phyloP scores from a whole-genome alignment of 1,140 invertebrate species.

The Frieseomelitta varia region DNA sequence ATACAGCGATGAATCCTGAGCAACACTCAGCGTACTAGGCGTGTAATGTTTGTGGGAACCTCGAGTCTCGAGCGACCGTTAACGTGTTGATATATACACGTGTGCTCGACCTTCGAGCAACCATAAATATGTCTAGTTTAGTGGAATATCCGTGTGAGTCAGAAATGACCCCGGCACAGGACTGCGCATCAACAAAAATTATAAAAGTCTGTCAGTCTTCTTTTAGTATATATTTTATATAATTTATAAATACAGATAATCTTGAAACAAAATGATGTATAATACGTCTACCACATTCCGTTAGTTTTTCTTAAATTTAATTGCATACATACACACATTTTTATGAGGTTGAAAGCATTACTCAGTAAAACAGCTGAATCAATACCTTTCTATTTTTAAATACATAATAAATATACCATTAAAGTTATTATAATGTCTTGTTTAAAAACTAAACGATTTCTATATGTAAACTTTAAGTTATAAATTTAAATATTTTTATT shows the following conservation, averaged over 20 bases:
- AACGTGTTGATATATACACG: too few species aligned
- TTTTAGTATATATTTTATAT: too few species aligned
- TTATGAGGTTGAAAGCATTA: slow-evolving; percentile 5
- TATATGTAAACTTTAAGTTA: not conserved
- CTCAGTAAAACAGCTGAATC: not conserved
- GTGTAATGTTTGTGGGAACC: too few species aligned
- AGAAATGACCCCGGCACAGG: too few species aligned
- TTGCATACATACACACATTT: slow-evolving; percentile 9
- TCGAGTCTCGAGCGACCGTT: too few species aligned
- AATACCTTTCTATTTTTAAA: not conserved
- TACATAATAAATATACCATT: not conserved
- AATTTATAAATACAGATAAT: slow-evolving; percentile 24
- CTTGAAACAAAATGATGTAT: slow-evolving; percentile 12
- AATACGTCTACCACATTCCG: not conserved
- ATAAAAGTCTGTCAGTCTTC: slow-evolving; percentile 36
- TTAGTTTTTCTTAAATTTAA: slow-evolving; percentile 29
- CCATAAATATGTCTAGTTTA: too few species aligned
- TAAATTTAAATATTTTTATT: not conserved
- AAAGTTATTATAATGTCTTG: slow-evolving; percentile 22
- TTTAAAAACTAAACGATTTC: not conserved
- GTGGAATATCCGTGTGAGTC: not conserved
- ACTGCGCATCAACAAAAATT: slow-evolving; percentile 13
- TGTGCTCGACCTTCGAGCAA: too few species aligned
- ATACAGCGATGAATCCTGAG: too few species aligned
- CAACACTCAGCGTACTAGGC: too few species aligned